Base-by-base conservation (phyloP, 2,797 vertebrate genomes). In the Coranthus polyacanthus region DNA sequence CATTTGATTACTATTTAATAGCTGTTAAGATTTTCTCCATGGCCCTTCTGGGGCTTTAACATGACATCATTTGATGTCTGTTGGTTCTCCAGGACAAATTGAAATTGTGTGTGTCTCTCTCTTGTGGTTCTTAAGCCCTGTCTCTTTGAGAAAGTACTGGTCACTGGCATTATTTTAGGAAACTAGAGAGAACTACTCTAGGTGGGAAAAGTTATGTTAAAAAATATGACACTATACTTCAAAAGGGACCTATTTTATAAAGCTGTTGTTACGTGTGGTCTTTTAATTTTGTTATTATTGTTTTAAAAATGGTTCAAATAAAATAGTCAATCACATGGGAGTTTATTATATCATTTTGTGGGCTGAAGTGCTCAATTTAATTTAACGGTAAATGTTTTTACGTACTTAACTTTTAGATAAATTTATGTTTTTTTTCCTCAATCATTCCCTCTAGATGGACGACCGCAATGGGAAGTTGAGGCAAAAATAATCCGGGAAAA, bases 391-490 rank as follows among this genome's bases (percentile, higher is more conserved):
- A n/a, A n/a, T n/a, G n/a, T n/a, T n/a, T n/a, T n/a, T n/a, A n/a
- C n/a, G n/a, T n/a, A n/a, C n/a, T n/a, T n/a, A n/a, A n/a, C n/a
- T n/a, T 32, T 10, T 32, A 10, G 29, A 32, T 32, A 9, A 10
- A 32, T 32, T 9, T 3, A 32, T 32, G 29, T 26, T 44, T 43
- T 2, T 32, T 2, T 12, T 3, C 54, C 2, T 68, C 6, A 21
- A 29, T 51, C 41, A 32, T 81, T 68, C 13, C 15, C 86, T 75
- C 69, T 85, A 99, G 98, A 99, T 93, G 98, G 97, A 90, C 92
- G 97, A 81, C 96, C 98, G 78, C 97, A 99, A 24, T 99, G 98
- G 98, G 98, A 99, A 74, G 97, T 97, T 72, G 98, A 99, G 92
- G 97, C 96, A 58, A 99, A 97, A 92, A 96, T 98, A 91, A 91